Evolutionary conservation across 35 echinoderm and acorn worm species (phyloP).

Genomic region (Apostichopus californicus): DNA sequence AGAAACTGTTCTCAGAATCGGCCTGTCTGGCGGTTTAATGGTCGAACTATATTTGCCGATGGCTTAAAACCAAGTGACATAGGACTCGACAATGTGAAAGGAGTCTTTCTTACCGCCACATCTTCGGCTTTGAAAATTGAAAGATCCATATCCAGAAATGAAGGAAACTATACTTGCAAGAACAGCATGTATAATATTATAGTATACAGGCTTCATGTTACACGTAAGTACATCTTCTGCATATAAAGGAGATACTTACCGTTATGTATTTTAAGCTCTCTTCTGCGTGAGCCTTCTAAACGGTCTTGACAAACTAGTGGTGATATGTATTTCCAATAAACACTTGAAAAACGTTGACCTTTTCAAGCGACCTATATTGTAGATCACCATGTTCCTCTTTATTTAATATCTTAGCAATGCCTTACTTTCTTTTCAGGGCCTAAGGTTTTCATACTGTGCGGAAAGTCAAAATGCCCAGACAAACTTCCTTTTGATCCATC

Average conservation of each 20-base stretch:
- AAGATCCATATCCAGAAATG: neutral
- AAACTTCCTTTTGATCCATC: neutral
- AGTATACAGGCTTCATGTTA: neutral
- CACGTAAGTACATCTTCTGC: neutral
- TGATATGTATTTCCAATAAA: no score
- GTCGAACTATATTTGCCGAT: neutral
- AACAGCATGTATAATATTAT: neutral
- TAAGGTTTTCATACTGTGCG: neutral
- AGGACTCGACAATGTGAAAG: neutral
- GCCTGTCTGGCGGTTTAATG: neutral
- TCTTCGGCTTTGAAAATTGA: neutral
- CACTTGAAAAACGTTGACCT: no score
- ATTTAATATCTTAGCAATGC: no score
- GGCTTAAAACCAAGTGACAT: neutral
- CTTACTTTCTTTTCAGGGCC: neutral
- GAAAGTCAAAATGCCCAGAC: neutral
- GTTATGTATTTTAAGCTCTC: no score
- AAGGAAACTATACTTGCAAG: constrained; percentile 3
- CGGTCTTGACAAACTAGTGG: no score
- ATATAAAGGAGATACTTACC: no score
- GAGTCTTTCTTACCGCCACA: neutral
- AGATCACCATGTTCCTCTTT: no score
- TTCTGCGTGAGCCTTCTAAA: no score
- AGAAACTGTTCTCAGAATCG: neutral
- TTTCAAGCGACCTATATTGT: no score